Evolutionary conservation across 1,140 invertebrate genomes (phyloP), one percentile per base, ranked within the genome.

Genomic region (Drosophila jambulina): DNA sequence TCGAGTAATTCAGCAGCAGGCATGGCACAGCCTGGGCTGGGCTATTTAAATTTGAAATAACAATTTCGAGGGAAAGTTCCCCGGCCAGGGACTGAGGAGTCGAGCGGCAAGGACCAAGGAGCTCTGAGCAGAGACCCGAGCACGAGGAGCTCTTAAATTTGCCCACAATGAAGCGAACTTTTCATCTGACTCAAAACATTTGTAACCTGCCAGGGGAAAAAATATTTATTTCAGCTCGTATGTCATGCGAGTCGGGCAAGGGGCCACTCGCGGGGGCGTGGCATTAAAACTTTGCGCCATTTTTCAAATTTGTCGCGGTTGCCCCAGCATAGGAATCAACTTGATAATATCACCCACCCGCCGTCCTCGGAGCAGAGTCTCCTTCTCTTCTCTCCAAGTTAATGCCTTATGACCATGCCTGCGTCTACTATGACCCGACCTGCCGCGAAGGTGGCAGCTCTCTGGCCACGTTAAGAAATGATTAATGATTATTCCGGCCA

Each of bases 291-390:
- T 90, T 90, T 82, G 58, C 21, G 85, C 85, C 82, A 90, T 90
- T 90, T 90, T 90, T 90, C 85, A 90, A 90, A 90, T 90, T 90
- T 90, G 85, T 90, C 85, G 81, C 86, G 85, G 69, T 90, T 67
- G 77, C 54, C 64, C 79, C 45, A 63, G 45, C 60, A 51, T 67
- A 64, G 81, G 67, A 63, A 32, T 90, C 75, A 90, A 90, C 69
- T 88, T 88, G 85, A 90, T 88, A 90, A 81, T 90, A 88, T 81
- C 75, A 68, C 43, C 46, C 46, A 48, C 46, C 46, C 45, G 45
- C 13, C 23, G 27, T 27, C 21, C 19, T 34, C 72, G 58, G 64
- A 59, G 72, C 64, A 25, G 15, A 21, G 46, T 17, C 62, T 43
- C 54, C 74, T 70, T 29, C 48, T 13, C 74, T 70, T 29, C 48